phyloP scores from a whole-genome alignment of 1,140 invertebrate species.

The Elymnias hypermnestra region DNA sequence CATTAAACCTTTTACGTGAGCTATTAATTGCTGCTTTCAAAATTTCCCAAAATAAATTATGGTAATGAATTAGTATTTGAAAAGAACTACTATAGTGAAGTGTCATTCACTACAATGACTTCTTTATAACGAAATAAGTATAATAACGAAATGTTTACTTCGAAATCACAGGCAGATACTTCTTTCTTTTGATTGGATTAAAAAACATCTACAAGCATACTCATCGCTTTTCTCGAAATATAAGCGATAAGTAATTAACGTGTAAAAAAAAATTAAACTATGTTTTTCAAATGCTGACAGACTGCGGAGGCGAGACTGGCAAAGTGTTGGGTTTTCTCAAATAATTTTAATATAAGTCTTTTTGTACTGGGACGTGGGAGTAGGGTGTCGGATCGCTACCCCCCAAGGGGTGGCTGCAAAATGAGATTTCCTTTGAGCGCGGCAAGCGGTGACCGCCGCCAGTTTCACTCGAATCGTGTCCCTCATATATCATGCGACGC shows the following conservation, averaged over 20 bases:
- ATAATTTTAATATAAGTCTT: constrained; percentile 69
- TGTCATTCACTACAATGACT: no score
- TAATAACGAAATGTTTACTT: no score
- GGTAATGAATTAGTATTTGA: no score
- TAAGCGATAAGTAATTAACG: constrained; percentile 14
- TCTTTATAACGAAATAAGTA: no score
- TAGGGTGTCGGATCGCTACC: constrained; percentile 12
- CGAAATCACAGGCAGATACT: no score
- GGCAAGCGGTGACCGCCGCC: constrained; percentile 48
- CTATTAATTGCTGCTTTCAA: no score
- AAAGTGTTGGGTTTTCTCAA: constrained; percentile 61
- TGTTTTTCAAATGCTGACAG: constrained; percentile 21
- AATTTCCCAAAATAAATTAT: no score
- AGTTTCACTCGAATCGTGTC: constrained; percentile 41
- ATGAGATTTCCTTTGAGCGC: constrained; percentile 71
- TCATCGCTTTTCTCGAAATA: no score
- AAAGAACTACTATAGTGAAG: no score
- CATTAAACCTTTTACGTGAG: no score
- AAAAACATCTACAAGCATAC: no score
- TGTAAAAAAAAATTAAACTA: constrained; percentile 9
- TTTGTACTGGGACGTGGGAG: constrained; percentile 22
- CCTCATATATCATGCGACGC: constrained; percentile 53
- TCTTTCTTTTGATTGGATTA: no score
- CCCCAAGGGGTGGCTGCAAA: constrained; percentile 39
- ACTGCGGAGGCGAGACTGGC: constrained; percentile 27